Base-by-base conservation (phyloP, 1,140 invertebrate species). In the Paralvinella palmiformis region DNA sequence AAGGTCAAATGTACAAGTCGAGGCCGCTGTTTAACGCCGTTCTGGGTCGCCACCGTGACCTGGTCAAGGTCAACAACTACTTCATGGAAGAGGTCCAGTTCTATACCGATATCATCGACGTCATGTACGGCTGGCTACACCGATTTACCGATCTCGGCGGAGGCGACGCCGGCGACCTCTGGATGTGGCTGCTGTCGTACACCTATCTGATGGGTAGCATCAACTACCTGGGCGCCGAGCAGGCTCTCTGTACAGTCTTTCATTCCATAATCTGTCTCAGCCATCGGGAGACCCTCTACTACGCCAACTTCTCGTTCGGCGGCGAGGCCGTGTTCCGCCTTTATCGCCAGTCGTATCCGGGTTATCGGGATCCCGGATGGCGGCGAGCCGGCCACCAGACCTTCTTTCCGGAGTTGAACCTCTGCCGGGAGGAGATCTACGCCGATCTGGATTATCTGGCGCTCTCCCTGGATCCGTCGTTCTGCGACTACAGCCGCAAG, bases 301-400 rank as follows among this genome's bases (percentile, higher is more conserved):
- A 66, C 53, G 64, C 64, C 22, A 66, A 66, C 58, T 66, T 32
- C 53, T 61, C 64, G 13, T 66, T 66, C 64, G 44, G 59, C 33
- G 64, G 57, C 15, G 64, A 66, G 20, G 64, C 64, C n/a, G 33
- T 50, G 13, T 66, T 66, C 45, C 29, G 64, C 2, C 37, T 62
- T n/a, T 66, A 62, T 35, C 45, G 52, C 20, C 64, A 66, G 45
- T 62, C 64, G 17, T 62, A 62, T 36, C 44, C 64, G 45, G 52
- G 44, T 31, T 17, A 6, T 15, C 15, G 58, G 36, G 22, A 44
- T 20, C 22, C 56, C 13, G 37, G 45, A 24, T 66, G 64, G 64
- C 22, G 64, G 13, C 22, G 45, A 13, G 33, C 32, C 37, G 29
- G n/a, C 5, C 58, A 66, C 41, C 41, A 45, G 17, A 31, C 35